A percentile compares a stretch with the other conserved stretches of the same genome.
Evolutionary conservation across 2,113 vertebrate genomes (phyloP).

Genomic region (Stomatorhinus ivindoensis): DNA sequence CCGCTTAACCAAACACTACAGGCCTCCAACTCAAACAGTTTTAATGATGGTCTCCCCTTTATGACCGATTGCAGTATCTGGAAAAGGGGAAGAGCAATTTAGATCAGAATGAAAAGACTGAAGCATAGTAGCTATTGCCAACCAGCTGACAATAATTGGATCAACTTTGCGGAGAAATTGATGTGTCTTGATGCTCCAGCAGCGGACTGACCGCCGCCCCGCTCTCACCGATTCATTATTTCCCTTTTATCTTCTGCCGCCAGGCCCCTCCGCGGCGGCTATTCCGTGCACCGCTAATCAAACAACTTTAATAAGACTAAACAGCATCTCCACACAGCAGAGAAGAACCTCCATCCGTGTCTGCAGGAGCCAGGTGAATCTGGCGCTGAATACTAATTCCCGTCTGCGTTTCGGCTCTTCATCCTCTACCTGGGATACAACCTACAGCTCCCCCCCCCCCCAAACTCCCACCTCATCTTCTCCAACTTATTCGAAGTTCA

Average conservation of each 20-base stretch:
- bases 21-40: constrained; percentile 98
- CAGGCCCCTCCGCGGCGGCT: constrained; percentile 72
- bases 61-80: constrained; percentile 88
- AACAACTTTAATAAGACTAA: constrained; percentile 82
- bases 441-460: background rate
- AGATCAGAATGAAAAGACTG: constrained; percentile 83
- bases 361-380: constrained; percentile 41
- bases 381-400: constrained; percentile 61
- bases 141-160: constrained; percentile 83
- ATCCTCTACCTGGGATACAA: background rate
- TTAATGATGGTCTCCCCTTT: constrained; percentile 97
- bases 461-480: background rate
- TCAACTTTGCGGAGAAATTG: constrained; percentile 78
- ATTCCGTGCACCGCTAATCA: constrained; percentile 69
- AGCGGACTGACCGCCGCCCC: constrained; percentile 63
- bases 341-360: constrained; percentile 50
- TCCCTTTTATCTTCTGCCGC: constrained; percentile 79
- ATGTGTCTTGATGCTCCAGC: constrained; percentile 78
- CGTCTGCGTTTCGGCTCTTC: constrained; percentile 17
- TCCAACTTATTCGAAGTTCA: background rate
- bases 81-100: constrained; percentile 80
- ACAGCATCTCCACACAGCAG: constrained; percentile 56
- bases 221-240: constrained; percentile 64
- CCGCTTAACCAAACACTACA: constrained; percentile 99
- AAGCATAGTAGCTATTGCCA: constrained; percentile 67